Base-by-base conservation (phyloP, 2,797 vertebrate genomes). In the Echiichthys vipera region DNA sequence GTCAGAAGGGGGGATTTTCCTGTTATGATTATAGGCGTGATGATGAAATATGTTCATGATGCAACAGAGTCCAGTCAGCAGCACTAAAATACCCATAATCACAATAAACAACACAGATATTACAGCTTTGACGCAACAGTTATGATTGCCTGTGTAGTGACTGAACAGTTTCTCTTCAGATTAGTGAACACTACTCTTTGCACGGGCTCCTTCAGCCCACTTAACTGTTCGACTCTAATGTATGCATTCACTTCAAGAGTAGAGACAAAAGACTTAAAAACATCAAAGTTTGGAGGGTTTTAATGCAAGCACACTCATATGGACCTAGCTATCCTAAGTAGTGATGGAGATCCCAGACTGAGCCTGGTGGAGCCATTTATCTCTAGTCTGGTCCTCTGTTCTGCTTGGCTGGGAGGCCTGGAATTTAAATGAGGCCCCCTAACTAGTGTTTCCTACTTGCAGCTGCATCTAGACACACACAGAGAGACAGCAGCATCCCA, bases 391-490 rank as follows among this genome's bases (percentile, higher is more conserved):
- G 64, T 91, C 81, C 76, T 92, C 87, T 71, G 91, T 91, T 92
- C 86, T 90, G 91, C 91, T 87, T 87, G 88, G 71, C 84, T 90
- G 85, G 74, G 71, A 87, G 32, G 81, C 83, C 88, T 89, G 84
- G 89, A 92, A 92, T 91, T 90, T 91, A 91, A 91, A 91, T 88
- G 89, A 90, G 86, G 63, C 86, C 89, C 80, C 90, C 80, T 78
- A 86, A 88, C 84, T 86, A 85, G 89, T 80, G 64, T 86, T 90
- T 90, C 89, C 78, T 81, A 72, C 82, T 82, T 65, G 62, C 88
- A 92, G 88, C 91, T 89, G 81, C 63, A 81, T 88, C 57, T 54
- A 76, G 30, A 84, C 53, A 77, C 72, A 83, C 83, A 84, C 36
- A 77, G 3, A 84, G 3, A 84, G 45, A 67, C 76, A 58, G 34